Conservation (phyloP, 2,113 vertebrate genomes). For the Arenaria interpres region DNA sequence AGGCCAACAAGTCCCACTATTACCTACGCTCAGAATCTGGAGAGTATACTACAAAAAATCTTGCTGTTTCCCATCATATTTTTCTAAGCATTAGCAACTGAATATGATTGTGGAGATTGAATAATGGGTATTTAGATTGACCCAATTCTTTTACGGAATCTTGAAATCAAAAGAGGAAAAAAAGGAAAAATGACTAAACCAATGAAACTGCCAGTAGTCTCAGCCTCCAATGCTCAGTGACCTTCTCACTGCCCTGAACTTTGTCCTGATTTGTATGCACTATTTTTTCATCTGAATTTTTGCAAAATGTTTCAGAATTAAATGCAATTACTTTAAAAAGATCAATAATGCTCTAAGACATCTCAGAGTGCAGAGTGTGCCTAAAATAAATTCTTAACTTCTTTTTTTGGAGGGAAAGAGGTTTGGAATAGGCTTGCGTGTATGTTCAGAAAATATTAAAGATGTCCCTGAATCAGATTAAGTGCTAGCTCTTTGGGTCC, state of each 20-base stretch:
- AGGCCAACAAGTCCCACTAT: background rate
- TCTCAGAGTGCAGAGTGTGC: background rate
- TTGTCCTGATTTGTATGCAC: background rate
- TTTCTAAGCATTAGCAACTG: background rate
- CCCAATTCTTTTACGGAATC: background rate
- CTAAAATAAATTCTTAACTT: slow-evolving; percentile 68
- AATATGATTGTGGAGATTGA: background rate
- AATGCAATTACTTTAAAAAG: slow-evolving; percentile 74
- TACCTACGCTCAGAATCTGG: background rate
- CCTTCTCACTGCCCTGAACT: background rate
- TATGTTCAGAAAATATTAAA: slow-evolving; percentile 73
- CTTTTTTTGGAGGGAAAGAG: slow-evolving; percentile 21
- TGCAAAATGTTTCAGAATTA: slow-evolving; percentile 54
- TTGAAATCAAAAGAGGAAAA: background rate
- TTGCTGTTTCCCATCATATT: background rate
- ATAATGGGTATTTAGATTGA: background rate
- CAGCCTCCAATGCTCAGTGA: background rate
- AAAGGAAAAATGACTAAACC: background rate
- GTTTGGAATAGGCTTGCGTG: slow-evolving; percentile 34
- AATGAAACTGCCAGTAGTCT: background rate
- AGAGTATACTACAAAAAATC: background rate
- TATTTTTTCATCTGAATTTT: slow-evolving; percentile 43
- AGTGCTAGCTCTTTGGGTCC: slow-evolving; percentile 71
- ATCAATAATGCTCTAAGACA: slow-evolving; percentile 52
- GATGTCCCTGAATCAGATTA: slow-evolving; percentile 79